Percentiles rank a stretch among this genome's conserved stretches.
Evolutionary conservation across 2,888 invertebrate genomes (phyloP).

Genomic region (Hyppa rectilinea): DNA sequence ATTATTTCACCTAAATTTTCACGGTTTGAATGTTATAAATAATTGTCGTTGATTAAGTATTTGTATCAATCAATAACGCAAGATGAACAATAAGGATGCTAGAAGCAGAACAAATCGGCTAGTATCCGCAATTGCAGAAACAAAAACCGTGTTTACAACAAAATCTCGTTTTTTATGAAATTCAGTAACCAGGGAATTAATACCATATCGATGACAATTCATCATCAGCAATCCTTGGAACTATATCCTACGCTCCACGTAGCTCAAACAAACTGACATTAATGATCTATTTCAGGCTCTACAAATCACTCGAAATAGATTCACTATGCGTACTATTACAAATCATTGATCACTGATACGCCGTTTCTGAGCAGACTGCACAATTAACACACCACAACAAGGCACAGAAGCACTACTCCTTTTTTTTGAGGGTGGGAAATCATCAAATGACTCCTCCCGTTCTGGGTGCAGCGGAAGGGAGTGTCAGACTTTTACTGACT

Average conservation of each 20-base stretch:
- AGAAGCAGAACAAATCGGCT: not conserved
- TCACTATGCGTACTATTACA: conserved; percentile 49
- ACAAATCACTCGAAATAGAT: conserved; percentile 18
- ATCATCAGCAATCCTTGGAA: not conserved
- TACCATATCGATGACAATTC: not conserved
- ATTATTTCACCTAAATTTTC: not conserved
- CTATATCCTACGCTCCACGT: not conserved
- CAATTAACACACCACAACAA: conserved; percentile 25
- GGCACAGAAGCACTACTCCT: conserved; percentile 16
- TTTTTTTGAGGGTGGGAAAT: no score
- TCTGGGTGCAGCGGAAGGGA: no score
- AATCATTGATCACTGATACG: conserved; percentile 58
- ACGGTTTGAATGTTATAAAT: no score
- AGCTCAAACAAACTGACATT: not conserved
- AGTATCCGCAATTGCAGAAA: not conserved
- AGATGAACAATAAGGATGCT: no score
- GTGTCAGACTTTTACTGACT: no score
- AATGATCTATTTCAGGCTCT: conserved; percentile 7
- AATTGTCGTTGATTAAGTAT: no score
- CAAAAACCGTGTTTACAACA: no score
- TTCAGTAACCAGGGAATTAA: not conserved
- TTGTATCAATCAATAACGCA: no score
- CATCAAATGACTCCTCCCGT: no score
- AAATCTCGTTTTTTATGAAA: not conserved
- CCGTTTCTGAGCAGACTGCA: conserved; percentile 41